phyloP scores from a whole-genome alignment of 2,113 vertebrate species.

The Noctilio leporinus region DNA sequence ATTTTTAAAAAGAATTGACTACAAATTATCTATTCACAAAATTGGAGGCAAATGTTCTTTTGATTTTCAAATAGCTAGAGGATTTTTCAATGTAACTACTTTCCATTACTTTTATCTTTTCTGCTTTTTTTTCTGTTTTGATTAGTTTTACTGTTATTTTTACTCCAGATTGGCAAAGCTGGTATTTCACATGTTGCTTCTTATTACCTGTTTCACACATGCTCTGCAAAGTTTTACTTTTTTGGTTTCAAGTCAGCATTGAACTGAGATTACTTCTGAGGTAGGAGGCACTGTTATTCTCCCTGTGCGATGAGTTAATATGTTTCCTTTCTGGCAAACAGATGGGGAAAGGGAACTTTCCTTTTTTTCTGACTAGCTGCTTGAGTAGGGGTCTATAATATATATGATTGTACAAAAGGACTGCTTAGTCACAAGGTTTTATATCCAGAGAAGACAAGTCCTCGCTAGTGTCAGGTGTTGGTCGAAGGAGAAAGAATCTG shows the following conservation, averaged over 20 bases:
- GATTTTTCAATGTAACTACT: background rate
- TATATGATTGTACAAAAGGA: background rate
- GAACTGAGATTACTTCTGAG: background rate
- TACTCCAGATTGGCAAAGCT: background rate
- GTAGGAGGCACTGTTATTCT: background rate
- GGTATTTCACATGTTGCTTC: background rate
- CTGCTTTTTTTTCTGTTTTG: background rate
- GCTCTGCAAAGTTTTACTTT: background rate
- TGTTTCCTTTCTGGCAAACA: conserved; percentile 52
- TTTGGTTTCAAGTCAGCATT: background rate
- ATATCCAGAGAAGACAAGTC: background rate
- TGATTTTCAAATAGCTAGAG: background rate
- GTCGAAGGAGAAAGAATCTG: background rate
- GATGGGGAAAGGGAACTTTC: conserved; percentile 37
- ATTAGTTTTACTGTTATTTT: background rate
- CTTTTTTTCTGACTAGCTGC: conserved; percentile 56
- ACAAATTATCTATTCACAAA: background rate
- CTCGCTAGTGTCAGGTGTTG: background rate
- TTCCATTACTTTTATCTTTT: background rate
- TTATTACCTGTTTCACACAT: background rate
- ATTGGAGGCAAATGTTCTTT: background rate
- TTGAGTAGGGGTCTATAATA: conserved; percentile 56
- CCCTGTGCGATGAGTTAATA: conserved; percentile 22
- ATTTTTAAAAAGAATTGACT: no score
- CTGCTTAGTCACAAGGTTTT: conserved; percentile 30